Percentiles rank a stretch among this genome's conserved stretches.
These are phyloP conservation scores for Eptatretus burgeri DNA, from an alignment of 2,113 vertebrate genomes.

Conservation along the genomic window DNA sequence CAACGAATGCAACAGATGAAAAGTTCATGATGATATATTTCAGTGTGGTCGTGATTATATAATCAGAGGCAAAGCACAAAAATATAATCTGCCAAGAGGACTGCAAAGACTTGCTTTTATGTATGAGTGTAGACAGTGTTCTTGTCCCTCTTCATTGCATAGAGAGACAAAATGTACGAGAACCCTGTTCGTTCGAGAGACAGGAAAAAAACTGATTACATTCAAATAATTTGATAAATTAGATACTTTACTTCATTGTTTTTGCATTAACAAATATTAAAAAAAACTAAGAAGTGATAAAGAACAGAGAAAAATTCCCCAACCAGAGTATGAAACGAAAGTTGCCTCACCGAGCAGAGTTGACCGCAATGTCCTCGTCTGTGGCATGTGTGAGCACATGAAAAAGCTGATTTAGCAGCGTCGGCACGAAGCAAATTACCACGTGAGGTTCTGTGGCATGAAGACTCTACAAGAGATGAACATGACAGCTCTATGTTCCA, in stretches of 20 bases:
- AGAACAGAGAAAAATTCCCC: constrained; percentile 10
- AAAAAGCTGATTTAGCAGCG: constrained; percentile 77
- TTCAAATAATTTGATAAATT: too few species aligned
- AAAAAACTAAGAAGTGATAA: constrained; percentile 12
- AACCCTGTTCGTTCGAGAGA: constrained; percentile 26
- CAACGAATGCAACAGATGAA: neutral
- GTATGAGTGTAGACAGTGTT: constrained; percentile 73
- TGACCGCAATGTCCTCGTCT: constrained; percentile 79
- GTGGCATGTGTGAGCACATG: constrained; percentile 53
- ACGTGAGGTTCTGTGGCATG: constrained; percentile 88
- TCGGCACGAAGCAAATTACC: constrained; percentile 89
- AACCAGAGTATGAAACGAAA: constrained; percentile 7
- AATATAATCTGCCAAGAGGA: too few species aligned
- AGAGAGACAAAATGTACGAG: constrained; percentile 88
- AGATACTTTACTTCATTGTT: too few species aligned
- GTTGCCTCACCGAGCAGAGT: constrained; percentile 48
- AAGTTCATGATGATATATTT: neutral
- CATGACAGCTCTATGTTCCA: too few species aligned
- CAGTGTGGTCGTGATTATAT: neutral
- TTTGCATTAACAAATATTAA: constrained; percentile 8
- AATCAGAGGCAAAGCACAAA: too few species aligned
- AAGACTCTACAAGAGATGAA: constrained; percentile 26
- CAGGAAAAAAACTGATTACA: neutral
- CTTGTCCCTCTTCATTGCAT: constrained; percentile 84
- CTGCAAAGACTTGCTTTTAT: constrained; percentile 37